These are phyloP conservation scores for Tenthredo mesomela DNA, from an alignment of 2,888 invertebrate species.

Conservation along the genomic window DNA sequence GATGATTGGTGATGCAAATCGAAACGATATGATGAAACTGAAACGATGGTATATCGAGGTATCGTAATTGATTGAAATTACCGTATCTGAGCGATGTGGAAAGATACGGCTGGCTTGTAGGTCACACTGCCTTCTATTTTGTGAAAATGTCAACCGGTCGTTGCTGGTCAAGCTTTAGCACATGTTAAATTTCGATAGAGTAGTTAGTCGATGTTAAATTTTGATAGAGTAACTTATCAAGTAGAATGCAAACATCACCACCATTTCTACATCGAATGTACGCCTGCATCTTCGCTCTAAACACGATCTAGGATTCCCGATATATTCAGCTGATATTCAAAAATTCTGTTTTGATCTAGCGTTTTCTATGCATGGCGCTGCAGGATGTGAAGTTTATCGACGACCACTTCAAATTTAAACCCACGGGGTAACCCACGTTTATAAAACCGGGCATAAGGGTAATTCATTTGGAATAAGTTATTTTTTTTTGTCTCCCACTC, in stretches of 20 bases:
- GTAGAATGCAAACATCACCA: background rate
- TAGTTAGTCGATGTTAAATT: background rate
- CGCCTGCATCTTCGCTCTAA: background rate
- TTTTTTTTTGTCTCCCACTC: too few relatives aligned
- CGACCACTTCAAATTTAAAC: background rate
- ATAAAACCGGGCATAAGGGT: too few relatives aligned
- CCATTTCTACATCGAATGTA: background rate
- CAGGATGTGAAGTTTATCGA: background rate
- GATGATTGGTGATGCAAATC: background rate
- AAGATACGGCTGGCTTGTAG: background rate
- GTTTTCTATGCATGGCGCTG: background rate
- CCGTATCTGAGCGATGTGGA: background rate
- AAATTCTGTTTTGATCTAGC: background rate
- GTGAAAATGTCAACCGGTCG: conserved; percentile 34
- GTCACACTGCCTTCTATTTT: conserved; percentile 8
- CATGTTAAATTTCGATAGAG: too few relatives aligned
- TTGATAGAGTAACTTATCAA: background rate
- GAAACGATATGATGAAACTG: background rate
- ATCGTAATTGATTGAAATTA: conserved; percentile 6
- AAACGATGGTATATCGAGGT: background rate
- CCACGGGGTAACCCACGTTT: too few relatives aligned
- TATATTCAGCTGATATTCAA: background rate
- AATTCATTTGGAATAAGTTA: too few relatives aligned
- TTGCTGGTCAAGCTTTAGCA: background rate
- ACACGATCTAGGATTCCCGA: background rate